Conservation (phyloP, 2,888 invertebrate genomes). For the Pedicia rivosa region DNA sequence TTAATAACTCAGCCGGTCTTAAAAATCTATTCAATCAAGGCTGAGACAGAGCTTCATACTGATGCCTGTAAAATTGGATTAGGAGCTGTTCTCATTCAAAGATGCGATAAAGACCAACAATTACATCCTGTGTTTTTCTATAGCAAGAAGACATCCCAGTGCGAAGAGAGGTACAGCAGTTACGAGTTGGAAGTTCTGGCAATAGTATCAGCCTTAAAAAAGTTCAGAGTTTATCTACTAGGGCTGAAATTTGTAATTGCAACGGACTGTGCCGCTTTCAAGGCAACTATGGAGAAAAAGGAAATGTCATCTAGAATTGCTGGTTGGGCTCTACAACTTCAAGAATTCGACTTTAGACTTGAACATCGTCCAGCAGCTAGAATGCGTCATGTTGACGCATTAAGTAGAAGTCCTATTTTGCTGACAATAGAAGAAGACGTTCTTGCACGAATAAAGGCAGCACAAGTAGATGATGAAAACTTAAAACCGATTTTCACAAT, state of each 20-base stretch:
- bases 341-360: slow-evolving; percentile 11
- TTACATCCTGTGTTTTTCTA: slow-evolving; percentile 7
- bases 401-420: slow-evolving; percentile 11
- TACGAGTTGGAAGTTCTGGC: slow-evolving; percentile 5
- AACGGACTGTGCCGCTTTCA: slow-evolving; percentile 11
- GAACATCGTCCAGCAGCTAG: slow-evolving; percentile 11
- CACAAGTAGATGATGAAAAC: slow-evolving; percentile 12
- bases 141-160: not conserved
- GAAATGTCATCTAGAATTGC: slow-evolving; percentile 15
- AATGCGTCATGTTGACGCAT: slow-evolving; percentile 12
- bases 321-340: slow-evolving; percentile 16
- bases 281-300: slow-evolving; percentile 14
- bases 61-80: slow-evolving; percentile 12
- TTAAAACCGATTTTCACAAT: slow-evolving; percentile 10
- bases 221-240: slow-evolving; percentile 6
- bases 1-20: not conserved
- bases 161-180: slow-evolving; percentile 1
- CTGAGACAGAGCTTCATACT: not conserved
- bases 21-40: not conserved
- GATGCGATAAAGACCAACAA: not conserved
- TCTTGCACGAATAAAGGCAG: slow-evolving; percentile 1
- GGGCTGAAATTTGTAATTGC: slow-evolving; percentile 10
- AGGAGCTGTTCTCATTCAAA: slow-evolving; percentile 4
- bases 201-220: slow-evolving; percentile 8
- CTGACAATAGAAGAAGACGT: not conserved